A percentile compares a stretch with the other conserved stretches of the same genome.
These are phyloP conservation scores for Orchestes rusci DNA, from an alignment of 2,888 invertebrate species.

Conservation along the genomic window DNA sequence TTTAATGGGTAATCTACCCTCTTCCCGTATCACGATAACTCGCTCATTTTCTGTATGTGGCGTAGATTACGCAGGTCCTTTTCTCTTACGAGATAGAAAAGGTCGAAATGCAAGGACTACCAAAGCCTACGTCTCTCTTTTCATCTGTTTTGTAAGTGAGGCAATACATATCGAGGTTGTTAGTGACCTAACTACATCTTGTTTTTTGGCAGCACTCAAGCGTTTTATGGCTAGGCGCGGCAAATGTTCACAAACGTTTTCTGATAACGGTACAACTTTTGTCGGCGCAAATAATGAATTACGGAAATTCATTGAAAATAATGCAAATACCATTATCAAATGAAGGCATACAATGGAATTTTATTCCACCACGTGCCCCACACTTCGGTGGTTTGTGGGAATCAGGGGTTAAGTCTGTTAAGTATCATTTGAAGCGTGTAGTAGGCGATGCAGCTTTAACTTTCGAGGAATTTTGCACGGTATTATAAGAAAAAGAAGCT, in stretches of 20 bases:
- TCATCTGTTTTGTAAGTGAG: slow-evolving; percentile 20
- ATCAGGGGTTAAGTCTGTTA: too few relatives aligned
- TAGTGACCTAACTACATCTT: slow-evolving; percentile 11
- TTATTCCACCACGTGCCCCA: not conserved
- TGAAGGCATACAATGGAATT: not conserved
- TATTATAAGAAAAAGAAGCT: slow-evolving; percentile 1
- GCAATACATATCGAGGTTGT: slow-evolving; percentile 22
- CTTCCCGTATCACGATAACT: too few relatives aligned
- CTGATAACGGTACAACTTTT: slow-evolving; percentile 3
- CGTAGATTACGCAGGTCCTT: slow-evolving; percentile 21
- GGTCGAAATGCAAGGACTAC: slow-evolving; percentile 10
- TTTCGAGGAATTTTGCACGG: not conserved
- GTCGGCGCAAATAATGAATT: not conserved
- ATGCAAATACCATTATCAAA: not conserved
- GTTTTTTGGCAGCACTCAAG: slow-evolving; percentile 15
- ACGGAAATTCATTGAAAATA: not conserved
- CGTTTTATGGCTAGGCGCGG: slow-evolving; percentile 10
- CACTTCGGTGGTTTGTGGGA: not conserved
- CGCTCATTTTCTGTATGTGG: too few relatives aligned
- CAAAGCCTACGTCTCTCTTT: slow-evolving; percentile 19
- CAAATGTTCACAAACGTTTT: not conserved
- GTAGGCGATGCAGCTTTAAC: too few relatives aligned
- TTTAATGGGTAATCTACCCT: too few relatives aligned
- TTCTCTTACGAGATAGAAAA: slow-evolving; percentile 9
- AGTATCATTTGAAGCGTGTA: too few relatives aligned